A percentile compares a stretch with the other conserved stretches of the same genome.
These are phyloP conservation scores for Cylas formicarius DNA, from an alignment of 1,140 invertebrate genomes.

Conservation along the genomic window DNA sequence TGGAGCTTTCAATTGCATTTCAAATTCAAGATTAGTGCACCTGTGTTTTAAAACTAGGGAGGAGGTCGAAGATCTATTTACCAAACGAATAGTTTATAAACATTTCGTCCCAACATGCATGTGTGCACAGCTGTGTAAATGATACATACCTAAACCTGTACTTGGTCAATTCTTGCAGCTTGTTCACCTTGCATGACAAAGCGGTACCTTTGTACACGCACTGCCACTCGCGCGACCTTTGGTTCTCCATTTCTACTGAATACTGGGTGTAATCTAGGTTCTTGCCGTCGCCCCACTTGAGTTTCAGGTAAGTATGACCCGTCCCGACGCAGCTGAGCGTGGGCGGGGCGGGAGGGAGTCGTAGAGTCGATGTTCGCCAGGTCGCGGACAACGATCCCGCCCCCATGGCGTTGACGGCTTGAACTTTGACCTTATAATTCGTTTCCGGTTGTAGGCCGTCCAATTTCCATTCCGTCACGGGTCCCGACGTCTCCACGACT, in stretches of 20 bases:
- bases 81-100: too few relatives aligned
- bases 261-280: conserved; percentile 65
- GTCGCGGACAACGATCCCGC: conserved; percentile 67
- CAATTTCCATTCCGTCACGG: conserved; percentile 46
- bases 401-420: conserved; percentile 77
- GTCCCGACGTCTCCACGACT: conserved; percentile 50
- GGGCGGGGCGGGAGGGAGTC: conserved; percentile 70
- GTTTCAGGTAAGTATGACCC: conserved; percentile 73
- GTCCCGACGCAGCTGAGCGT: conserved; percentile 60
- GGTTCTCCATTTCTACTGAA: conserved; percentile 69
- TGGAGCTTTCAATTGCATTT: too few relatives aligned
- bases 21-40: too few relatives aligned
- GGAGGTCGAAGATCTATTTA: too few relatives aligned
- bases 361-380: conserved; percentile 61
- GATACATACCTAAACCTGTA: conserved; percentile 58
- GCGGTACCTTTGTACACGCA: conserved; percentile 70
- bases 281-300: conserved; percentile 73
- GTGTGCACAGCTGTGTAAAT: too few relatives aligned
- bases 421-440: conserved; percentile 61
- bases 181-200: conserved; percentile 69
- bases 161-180: conserved; percentile 66
- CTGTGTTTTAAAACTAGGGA: too few relatives aligned
- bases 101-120: too few relatives aligned
- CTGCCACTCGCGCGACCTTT: conserved; percentile 58
- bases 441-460: conserved; percentile 50